These are phyloP conservation scores for Machimus atricapillus DNA, from an alignment of 2,888 invertebrate genomes.

Conservation along the genomic window DNA sequence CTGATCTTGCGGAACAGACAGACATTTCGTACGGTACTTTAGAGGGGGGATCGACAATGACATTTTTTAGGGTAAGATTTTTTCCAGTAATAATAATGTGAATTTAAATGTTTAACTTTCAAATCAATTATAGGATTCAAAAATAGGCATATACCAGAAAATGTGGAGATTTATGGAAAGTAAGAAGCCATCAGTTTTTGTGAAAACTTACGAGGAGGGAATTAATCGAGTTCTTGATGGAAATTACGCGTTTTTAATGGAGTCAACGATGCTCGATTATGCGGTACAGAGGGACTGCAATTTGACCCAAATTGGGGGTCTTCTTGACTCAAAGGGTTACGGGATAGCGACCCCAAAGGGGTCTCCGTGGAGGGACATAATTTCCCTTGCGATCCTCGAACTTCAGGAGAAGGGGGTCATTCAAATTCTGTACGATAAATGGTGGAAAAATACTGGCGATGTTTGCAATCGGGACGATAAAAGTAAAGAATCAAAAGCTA, in stretches of 20 bases:
- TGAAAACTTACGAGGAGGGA: conserved; percentile 90
- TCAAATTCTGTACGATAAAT: conserved; percentile 93
- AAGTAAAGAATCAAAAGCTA: conserved; percentile 91
- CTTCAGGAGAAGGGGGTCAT: conserved; percentile 94
- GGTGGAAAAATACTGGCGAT: conserved; percentile 97
- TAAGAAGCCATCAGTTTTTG: conserved; percentile 81
- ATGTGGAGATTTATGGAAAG: conserved; percentile 97
- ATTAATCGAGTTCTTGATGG: conserved; percentile 84
- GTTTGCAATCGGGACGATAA: conserved; percentile 87
- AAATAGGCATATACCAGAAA: conserved; percentile 87
- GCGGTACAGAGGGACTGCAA: conserved; percentile 94
- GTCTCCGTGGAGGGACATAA: conserved; percentile 95
- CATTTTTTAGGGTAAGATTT: conserved; percentile 86
- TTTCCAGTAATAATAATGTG: too few relatives aligned
- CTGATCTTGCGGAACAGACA: conserved; percentile 93
- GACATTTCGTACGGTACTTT: conserved; percentile 94
- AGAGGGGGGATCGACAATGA: conserved; percentile 94
- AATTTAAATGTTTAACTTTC: too few relatives aligned
- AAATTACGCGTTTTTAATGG: conserved; percentile 97
- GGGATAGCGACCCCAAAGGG: conserved; percentile 97
- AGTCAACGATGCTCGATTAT: conserved; percentile 97
- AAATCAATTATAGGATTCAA: conserved; percentile 72
- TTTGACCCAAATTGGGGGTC: conserved; percentile 94
- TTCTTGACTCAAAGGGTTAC: conserved; percentile 70
- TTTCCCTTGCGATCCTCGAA: conserved; percentile 92